Evolutionary conservation across 2,113 vertebrate species (phyloP), one percentile per base, ranked within the genome.

Genomic region (Sturnus vulgaris): DNA sequence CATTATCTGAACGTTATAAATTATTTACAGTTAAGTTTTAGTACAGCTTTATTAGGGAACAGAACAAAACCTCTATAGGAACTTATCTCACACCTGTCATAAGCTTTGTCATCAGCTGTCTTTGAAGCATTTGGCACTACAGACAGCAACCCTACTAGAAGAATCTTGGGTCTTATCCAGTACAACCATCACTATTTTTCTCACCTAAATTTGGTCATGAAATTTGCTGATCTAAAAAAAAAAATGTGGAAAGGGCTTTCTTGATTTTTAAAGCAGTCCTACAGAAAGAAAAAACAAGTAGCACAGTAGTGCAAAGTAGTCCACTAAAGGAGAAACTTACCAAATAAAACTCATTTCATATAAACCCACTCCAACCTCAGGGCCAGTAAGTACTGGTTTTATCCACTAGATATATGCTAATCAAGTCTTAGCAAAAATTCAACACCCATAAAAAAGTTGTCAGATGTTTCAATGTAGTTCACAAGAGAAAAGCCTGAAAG

Each of bases 321-420:
- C 35, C 57, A 57, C 6, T 55, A 49, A 37, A 80, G 28, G 18
- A 61, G 44, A 79, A 78, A 69, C 30, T 27, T 66, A 83, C 22
- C 42, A 91, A 87, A 65, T 10, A 56, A 69, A 92, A 33, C 5
- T 66, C 2, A 25, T 6, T 77, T 81, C 50, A 66, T 17, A 20
- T 23, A 73, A 55, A 76, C 9, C 44, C 57, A 53, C 15, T 42
- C 27, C 50, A 88, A 70, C 5, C 19, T 53, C 33, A 84, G n/a
- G 23, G 7, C 8, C 71, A 39, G 2, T 15, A 76, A 50, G 3
- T 10, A 50, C 1, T 3, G 25, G 4, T 0, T 46, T 75, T 53
- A 65, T 50, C 16, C 30, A 76, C 16, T 33, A 82, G 21, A 35
- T 24, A 28, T 2, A 25, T 20, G 23, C 31, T 63, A 57, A 44